These are phyloP conservation scores for Maylandia zebra DNA, from an alignment of 2,113 vertebrate species.

Conservation along the genomic window DNA sequence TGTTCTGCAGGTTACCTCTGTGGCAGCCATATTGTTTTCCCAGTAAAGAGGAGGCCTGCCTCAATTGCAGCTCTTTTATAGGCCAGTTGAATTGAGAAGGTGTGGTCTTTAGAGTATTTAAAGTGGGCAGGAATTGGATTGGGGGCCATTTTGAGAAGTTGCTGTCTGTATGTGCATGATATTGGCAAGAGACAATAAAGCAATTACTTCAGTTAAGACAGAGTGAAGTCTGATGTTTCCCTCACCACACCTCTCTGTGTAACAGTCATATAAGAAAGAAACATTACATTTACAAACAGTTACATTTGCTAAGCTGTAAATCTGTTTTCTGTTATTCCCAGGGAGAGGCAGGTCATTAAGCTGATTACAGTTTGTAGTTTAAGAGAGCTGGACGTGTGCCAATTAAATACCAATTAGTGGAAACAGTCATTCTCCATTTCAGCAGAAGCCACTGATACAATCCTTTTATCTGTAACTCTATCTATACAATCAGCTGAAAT, in stretches of 20 bases:
- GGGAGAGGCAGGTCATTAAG: background rate
- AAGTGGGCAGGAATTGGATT: background rate
- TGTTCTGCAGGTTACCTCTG: no score
- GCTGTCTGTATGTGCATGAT: background rate
- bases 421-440: background rate
- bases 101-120: background rate
- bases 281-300: no score
- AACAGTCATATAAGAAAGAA: background rate
- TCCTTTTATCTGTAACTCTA: background rate
- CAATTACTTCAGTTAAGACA: background rate
- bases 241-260: background rate
- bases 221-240: background rate
- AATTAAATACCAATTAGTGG: background rate
- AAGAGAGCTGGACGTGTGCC: background rate
- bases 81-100: background rate
- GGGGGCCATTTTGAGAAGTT: fast-evolving
- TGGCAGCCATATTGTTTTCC: no score
- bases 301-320: background rate
- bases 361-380: background rate
- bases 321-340: background rate
- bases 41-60: no score
- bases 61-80: no score
- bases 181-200: background rate
- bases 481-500: slow-evolving; percentile 1
- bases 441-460: background rate